Evolutionary conservation across 1,140 invertebrate genomes (phyloP).

Genomic region (Anthonomus grandis): DNA sequence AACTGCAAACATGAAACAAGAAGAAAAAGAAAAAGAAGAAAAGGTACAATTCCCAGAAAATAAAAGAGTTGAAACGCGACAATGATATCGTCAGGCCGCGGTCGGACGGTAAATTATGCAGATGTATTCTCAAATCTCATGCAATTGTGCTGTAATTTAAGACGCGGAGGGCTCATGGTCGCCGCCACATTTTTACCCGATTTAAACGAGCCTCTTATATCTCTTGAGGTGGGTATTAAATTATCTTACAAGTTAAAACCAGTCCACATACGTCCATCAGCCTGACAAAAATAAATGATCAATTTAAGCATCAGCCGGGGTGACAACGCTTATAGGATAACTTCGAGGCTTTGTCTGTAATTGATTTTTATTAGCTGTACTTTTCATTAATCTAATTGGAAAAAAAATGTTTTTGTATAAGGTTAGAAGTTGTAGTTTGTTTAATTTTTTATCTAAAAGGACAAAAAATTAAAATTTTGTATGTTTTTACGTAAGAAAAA

Average conservation of each 20-base stretch:
- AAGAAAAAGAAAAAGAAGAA: too few species aligned
- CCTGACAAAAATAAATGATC: slow-evolving; percentile 29
- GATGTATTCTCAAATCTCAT: slow-evolving; percentile 47
- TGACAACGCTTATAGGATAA: too few species aligned
- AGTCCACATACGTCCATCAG: slow-evolving; percentile 37
- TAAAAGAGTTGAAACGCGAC: slow-evolving; percentile 36
- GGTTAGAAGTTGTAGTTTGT: too few species aligned
- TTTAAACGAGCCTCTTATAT: slow-evolving; percentile 40
- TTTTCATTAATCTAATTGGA: too few species aligned
- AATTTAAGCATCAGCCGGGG: slow-evolving; percentile 20
- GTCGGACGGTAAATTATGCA: slow-evolving; percentile 44
- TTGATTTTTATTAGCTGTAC: too few species aligned
- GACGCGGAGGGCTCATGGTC: slow-evolving; percentile 36
- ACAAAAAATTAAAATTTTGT: too few species aligned
- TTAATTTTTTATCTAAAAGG: too few species aligned
- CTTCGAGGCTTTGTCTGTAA: too few species aligned
- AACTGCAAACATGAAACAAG: too few species aligned
- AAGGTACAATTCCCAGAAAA: slow-evolving; percentile 8
- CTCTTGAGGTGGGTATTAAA: slow-evolving; percentile 33
- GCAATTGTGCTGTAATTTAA: slow-evolving; percentile 48
- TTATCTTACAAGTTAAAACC: slow-evolving; percentile 38
- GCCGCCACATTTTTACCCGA: slow-evolving; percentile 38
- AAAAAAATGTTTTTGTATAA: too few species aligned
- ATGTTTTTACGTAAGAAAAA: too few species aligned
- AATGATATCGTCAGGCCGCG: slow-evolving; percentile 44